Evolutionary conservation across 92 coral and sea anemone species (phyloP), one percentile per base, ranked within the genome.

Genomic region (Siderastrea radians): DNA sequence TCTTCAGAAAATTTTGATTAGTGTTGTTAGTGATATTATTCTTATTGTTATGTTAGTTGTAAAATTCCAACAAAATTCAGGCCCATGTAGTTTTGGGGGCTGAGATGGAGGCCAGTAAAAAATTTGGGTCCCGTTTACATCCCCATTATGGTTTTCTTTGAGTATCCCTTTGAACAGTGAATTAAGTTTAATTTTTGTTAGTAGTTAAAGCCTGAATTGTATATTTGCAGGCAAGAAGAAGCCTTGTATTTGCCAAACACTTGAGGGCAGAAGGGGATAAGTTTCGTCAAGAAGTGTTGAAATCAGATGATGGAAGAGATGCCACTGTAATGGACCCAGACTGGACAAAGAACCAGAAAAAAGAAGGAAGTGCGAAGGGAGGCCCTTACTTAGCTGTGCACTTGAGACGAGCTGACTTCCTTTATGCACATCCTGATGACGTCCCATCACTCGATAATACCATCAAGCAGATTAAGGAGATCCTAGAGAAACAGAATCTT

Each of bases 181-280:
- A 26, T 26, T 26, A 0, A 26, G 38, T 26, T 26, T 26, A 26
- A 26, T 26, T 26, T 26, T 0, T 26, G 38, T 26, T 26, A 26
- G 38, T 26, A 26, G 38, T 26, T 26, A 26, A 26, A 26, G 38
- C 38, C 38, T 26, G 38, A 26, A 26, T 26, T 26, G 4, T 45
- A 49, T 73, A 45, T 64, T 61, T 78, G 64, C 16, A 97, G 99
- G 99, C 99, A 47, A 92, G 99, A 44, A 87, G 98, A 83, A 97
- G 99, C 83, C 84, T 95, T 84, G 99, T 98, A 14, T 98, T 98
- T 89, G 99, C 99, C 5, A 98, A 98, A 50, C 98, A 98, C 72
- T 86, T 98, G 81, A 89, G 98, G 72, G 93, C 94, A 49, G 96
- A 92, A 84, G 99, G 98, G 13, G 99, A 98, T 87, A 98, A 94